Conservation (phyloP, 2,113 vertebrate species). For the Herpetotheres cachinnans region DNA sequence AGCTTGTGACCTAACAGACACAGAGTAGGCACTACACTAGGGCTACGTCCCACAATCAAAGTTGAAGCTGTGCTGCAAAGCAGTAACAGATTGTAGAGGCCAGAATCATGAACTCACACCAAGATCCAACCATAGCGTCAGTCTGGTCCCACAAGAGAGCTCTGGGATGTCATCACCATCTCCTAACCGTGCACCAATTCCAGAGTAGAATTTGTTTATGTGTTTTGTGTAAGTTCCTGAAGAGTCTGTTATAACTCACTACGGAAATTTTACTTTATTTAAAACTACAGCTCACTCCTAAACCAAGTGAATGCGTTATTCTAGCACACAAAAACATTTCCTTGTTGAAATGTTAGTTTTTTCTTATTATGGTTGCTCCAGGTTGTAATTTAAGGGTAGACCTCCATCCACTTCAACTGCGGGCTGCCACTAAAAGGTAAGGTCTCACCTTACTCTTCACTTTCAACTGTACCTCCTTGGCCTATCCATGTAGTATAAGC, state of each 20-base stretch:
- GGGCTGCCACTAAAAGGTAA: background rate
- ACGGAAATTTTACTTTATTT: background rate
- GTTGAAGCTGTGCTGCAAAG: background rate
- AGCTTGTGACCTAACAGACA: background rate
- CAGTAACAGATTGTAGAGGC: fast-evolving
- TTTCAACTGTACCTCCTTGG: background rate
- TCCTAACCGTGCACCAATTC: background rate
- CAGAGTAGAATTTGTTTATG: background rate
- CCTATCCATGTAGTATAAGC: background rate
- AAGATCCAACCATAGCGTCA: background rate
- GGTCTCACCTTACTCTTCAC: background rate
- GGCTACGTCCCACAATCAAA: fast-evolving
- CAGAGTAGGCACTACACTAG: background rate
- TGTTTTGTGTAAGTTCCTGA: background rate
- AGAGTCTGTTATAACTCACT: background rate
- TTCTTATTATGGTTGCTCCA: background rate
- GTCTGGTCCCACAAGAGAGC: background rate
- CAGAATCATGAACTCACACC: background rate
- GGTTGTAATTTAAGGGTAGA: background rate
- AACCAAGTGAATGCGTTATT: background rate
- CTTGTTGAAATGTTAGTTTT: background rate
- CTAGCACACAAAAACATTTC: background rate
- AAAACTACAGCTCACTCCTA: background rate
- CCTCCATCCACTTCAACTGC: background rate
- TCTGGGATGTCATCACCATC: background rate